These are phyloP conservation scores for Eilema depressum DNA, from an alignment of 2,888 invertebrate genomes.

Conservation along the genomic window DNA sequence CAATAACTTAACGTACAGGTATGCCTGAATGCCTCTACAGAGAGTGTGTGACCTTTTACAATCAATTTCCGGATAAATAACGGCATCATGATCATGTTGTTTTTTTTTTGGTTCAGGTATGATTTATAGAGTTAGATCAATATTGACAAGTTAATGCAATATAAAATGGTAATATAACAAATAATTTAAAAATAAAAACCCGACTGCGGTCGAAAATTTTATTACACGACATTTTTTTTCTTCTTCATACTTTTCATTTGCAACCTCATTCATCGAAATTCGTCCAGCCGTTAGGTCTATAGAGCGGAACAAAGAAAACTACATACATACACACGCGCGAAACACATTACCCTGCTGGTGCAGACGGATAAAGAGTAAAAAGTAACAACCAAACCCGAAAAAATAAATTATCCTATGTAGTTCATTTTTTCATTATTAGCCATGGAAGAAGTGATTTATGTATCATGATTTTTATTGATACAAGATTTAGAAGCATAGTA, in stretches of 20 bases:
- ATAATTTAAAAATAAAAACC: neutral
- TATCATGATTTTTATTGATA: neutral
- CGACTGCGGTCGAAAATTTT: too few relatives aligned
- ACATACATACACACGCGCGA: too few relatives aligned
- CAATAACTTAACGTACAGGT: constrained; percentile 26
- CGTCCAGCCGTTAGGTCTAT: too few relatives aligned
- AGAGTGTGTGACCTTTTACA: constrained; percentile 56
- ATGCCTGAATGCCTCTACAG: constrained; percentile 11
- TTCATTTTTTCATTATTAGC: neutral
- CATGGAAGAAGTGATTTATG: neutral
- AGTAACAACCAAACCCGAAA: too few relatives aligned
- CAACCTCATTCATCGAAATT: too few relatives aligned
- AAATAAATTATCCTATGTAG: neutral
- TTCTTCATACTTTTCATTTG: too few relatives aligned
- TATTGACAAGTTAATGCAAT: constrained; percentile 48
- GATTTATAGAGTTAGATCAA: constrained; percentile 59
- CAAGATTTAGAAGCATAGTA: neutral
- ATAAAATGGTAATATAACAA: neutral
- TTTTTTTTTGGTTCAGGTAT: constrained; percentile 53
- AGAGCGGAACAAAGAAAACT: too few relatives aligned
- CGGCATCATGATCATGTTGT: constrained; percentile 58
- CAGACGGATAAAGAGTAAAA: too few relatives aligned
- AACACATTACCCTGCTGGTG: too few relatives aligned
- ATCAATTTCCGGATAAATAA: constrained; percentile 68
- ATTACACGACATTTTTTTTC: too few relatives aligned